These are phyloP conservation scores for Creontiades dilutus DNA, from an alignment of 2,888 invertebrate genomes.

Conservation along the genomic window DNA sequence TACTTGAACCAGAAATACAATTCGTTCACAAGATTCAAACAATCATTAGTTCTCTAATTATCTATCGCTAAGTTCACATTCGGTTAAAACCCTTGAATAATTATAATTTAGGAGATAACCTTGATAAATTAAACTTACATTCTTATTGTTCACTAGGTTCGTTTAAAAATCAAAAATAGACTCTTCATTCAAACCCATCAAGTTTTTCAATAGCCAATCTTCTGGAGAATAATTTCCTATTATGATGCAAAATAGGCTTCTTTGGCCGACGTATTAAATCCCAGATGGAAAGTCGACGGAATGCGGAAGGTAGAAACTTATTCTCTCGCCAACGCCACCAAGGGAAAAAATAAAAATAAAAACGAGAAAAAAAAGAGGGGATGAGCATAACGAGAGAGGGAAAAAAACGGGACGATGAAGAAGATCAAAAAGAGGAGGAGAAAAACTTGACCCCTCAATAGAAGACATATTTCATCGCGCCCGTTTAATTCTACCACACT, in stretches of 20 bases:
- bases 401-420: slow-evolving; percentile 44
- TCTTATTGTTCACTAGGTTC: too few species aligned
- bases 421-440: slow-evolving; percentile 19
- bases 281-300: neutral
- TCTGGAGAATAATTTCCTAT: slow-evolving; percentile 39
- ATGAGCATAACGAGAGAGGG: neutral
- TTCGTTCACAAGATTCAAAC: too few species aligned
- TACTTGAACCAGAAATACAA: too few species aligned
- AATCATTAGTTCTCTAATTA: too few species aligned
- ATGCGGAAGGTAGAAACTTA: slow-evolving; percentile 2
- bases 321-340: neutral
- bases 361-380: neutral
- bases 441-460: slow-evolving; percentile 64
- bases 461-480: slow-evolving; percentile 60
- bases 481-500: slow-evolving; percentile 49
- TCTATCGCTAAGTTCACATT: too few species aligned
- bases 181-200: neutral
- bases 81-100: too few species aligned
- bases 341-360: neutral
- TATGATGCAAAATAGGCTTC: slow-evolving; percentile 23
- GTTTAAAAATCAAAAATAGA: neutral
- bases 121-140: too few species aligned
- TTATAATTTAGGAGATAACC: too few species aligned
- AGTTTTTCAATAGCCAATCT: neutral
- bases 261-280: neutral